A percentile compares a stretch with the other conserved stretches of the same genome.
phyloP scores from a whole-genome alignment of 2,113 vertebrate species.

The Entosphenus tridentatus region DNA sequence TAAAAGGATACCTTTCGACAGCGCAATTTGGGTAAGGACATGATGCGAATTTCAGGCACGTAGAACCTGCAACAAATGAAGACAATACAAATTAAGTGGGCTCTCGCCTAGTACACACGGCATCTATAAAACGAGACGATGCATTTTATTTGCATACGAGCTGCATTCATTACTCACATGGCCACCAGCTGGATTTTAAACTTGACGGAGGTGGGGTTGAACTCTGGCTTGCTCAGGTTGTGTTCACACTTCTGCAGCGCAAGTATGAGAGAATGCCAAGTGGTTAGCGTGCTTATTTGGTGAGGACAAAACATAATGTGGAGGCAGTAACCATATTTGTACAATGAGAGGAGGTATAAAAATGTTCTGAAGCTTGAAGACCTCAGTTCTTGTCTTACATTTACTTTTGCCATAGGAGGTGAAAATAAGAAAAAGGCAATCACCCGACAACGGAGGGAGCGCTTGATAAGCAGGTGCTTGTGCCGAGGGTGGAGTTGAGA shows the following conservation, averaged over 20 bases:
- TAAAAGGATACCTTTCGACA: constrained; percentile 56
- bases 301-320: background rate
- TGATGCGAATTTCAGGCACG: constrained; percentile 92
- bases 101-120: background rate
- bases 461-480: constrained; percentile 91
- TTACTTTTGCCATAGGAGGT: background rate
- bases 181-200: constrained; percentile 98
- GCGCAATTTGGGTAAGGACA: constrained; percentile 95
- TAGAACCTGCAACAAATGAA: constrained; percentile 43
- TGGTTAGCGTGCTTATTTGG: background rate
- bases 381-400: background rate
- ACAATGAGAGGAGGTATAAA: background rate
- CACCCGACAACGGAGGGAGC: constrained; percentile 82
- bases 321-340: background rate
- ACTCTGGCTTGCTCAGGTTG: constrained; percentile 96
- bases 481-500: constrained; percentile 88
- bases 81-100: constrained; percentile 8
- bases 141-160: background rate
- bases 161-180: constrained; percentile 42
- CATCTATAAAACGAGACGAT: background rate
- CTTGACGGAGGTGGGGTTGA: constrained; percentile 96
- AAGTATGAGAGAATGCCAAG: constrained; percentile 2
- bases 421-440: background rate
- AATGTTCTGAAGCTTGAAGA: background rate
- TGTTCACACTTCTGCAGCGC: constrained; percentile 73